These are phyloP conservation scores for Eunapius fragilis DNA, from an alignment of 37 sponge, comb jelly and placozoan genomes.

Conservation along the genomic window DNA sequence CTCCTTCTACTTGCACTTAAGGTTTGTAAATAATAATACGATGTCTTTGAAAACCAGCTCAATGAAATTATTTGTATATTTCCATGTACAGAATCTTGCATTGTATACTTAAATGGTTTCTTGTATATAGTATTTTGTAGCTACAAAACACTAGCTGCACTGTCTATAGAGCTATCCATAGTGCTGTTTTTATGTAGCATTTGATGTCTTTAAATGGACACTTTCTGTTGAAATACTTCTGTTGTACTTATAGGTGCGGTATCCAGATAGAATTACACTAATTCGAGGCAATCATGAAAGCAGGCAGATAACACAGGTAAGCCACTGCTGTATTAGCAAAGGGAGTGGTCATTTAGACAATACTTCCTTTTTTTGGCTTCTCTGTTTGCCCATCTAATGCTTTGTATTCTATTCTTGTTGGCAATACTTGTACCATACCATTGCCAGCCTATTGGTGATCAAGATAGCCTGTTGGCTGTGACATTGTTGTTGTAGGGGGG, in stretches of 20 bases:
- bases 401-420: not conserved
- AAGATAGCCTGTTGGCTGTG: too few relatives aligned
- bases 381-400: not conserved
- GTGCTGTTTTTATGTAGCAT: too few relatives aligned
- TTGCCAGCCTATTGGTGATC: not conserved
- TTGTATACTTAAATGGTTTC: too few relatives aligned
- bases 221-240: not conserved
- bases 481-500: too few relatives aligned
- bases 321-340: not conserved
- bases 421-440: not conserved
- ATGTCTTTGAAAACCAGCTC: not conserved
- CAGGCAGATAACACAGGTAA: conserved; percentile 96
- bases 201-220: too few relatives aligned
- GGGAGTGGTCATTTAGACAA: not conserved
- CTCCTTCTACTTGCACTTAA: conserved; percentile 97
- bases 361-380: not conserved
- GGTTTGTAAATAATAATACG: conserved; percentile 37
- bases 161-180: too few relatives aligned
- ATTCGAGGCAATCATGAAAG: conserved; percentile 98
- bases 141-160: too few relatives aligned
- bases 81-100: too few relatives aligned
- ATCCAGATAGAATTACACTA: conserved; percentile 95
- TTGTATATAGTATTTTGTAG: too few relatives aligned
- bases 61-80: not conserved
- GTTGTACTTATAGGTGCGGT: conserved; percentile 67